These are phyloP conservation scores for Ranitomeya imitator DNA, from an alignment of 2,113 vertebrate species.

Conservation along the genomic window DNA sequence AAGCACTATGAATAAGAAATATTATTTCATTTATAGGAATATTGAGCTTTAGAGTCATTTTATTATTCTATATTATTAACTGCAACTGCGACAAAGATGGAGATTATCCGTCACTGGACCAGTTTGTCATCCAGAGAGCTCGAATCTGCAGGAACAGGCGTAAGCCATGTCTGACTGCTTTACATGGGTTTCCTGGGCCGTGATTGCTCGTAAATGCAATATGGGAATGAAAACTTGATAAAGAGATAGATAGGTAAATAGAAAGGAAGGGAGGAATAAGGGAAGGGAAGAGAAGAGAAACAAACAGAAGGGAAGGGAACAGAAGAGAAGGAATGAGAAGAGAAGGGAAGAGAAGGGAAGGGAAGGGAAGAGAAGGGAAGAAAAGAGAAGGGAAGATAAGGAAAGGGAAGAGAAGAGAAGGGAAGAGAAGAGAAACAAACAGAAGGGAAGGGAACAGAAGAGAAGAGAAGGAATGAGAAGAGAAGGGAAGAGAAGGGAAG, in stretches of 20 bases:
- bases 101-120: not conserved
- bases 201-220: not conserved
- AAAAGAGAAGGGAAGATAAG: no score
- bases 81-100: not conserved
- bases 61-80: not conserved
- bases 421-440: no score
- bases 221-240: no score
- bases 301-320: no score
- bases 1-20: constrained; percentile 2
- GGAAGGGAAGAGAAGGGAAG: no score
- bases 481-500: no score
- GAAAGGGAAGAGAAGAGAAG: no score
- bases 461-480: no score
- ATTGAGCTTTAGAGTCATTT: not conserved
- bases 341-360: no score
- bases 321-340: no score
- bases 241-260: not conserved
- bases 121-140: not conserved
- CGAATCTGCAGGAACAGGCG: not conserved
- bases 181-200: not conserved
- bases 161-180: not conserved
- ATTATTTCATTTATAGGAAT: not conserved
- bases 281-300: not conserved
- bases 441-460: no score
- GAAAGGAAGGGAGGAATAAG: not conserved